phyloP scores from a whole-genome alignment of 2,888 invertebrate species.

The Beris chalybata region DNA sequence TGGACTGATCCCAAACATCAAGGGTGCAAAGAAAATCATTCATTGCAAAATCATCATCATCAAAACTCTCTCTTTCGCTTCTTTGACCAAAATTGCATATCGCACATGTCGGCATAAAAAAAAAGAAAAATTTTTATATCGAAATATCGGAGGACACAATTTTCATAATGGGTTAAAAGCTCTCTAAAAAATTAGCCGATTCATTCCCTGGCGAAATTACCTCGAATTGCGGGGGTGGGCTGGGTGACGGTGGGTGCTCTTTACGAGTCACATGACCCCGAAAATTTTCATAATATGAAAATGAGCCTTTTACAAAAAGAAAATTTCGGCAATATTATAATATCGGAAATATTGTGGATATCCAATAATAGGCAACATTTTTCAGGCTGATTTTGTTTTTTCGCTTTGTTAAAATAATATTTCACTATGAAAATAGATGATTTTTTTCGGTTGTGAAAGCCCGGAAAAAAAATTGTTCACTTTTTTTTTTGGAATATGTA shows the following conservation, averaged over 20 bases:
- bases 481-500: no score
- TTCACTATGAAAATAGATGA: no score
- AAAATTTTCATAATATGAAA: conserved; percentile 24
- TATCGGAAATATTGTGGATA: no score
- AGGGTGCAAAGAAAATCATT: conserved; percentile 31
- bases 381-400: no score
- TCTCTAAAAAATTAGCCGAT: conserved; percentile 29
- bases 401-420: no score
- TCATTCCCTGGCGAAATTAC: background rate
- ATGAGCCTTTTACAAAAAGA: conserved; percentile 20
- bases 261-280: conserved; percentile 24
- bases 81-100: conserved; percentile 23
- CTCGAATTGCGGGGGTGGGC: background rate
- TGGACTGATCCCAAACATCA: conserved; percentile 25
- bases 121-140: background rate
- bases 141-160: conserved; percentile 29
- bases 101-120: conserved; percentile 11
- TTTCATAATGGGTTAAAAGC: conserved; percentile 32
- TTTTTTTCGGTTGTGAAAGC: no score
- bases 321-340: no score
- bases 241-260: background rate
- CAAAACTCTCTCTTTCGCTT: conserved; percentile 23
- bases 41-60: background rate
- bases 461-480: no score
- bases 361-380: no score